Evolutionary conservation across 2,888 invertebrate species (phyloP).

Genomic region (Orthonychiurus folsomi): DNA sequence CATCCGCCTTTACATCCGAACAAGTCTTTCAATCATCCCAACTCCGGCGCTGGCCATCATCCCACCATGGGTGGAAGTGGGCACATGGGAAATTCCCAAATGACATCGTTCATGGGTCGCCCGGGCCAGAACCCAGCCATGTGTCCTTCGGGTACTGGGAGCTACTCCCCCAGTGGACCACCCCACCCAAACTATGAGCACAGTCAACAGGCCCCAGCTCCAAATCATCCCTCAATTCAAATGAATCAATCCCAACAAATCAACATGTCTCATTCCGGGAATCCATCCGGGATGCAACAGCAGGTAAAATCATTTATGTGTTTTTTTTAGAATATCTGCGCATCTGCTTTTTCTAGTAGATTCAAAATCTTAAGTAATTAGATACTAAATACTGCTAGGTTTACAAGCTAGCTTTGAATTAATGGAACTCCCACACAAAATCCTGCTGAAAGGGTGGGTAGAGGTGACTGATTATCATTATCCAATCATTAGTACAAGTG

Average conservation of each 20-base stretch:
- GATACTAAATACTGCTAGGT: no score
- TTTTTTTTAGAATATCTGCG: no score
- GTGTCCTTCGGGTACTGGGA: background rate
- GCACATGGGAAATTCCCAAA: slow-evolving; percentile 12
- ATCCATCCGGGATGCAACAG: slow-evolving; percentile 7
- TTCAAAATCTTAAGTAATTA: no score
- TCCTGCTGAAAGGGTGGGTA: no score
- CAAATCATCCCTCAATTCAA: slow-evolving; percentile 54
- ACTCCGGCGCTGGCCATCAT: background rate
- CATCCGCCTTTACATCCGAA: slow-evolving; percentile 24
- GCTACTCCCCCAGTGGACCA: slow-evolving; percentile 1
- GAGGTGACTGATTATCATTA: no score
- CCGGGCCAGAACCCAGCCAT: background rate
- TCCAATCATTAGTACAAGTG: no score
- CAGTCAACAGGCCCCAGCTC: slow-evolving; percentile 4
- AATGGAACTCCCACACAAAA: no score
- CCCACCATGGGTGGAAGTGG: background rate
- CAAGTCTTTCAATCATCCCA: slow-evolving; percentile 37
- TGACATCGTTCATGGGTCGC: slow-evolving; percentile 14
- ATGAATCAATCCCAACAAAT: slow-evolving; percentile 81
- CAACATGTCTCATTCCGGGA: slow-evolving; percentile 62
- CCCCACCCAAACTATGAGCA: background rate
- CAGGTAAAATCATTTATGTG: no score
- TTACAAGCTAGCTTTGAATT: no score
- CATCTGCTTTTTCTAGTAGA: no score